Conservation (phyloP, 2,888 invertebrate species). For the Allolobophora icterica region DNA sequence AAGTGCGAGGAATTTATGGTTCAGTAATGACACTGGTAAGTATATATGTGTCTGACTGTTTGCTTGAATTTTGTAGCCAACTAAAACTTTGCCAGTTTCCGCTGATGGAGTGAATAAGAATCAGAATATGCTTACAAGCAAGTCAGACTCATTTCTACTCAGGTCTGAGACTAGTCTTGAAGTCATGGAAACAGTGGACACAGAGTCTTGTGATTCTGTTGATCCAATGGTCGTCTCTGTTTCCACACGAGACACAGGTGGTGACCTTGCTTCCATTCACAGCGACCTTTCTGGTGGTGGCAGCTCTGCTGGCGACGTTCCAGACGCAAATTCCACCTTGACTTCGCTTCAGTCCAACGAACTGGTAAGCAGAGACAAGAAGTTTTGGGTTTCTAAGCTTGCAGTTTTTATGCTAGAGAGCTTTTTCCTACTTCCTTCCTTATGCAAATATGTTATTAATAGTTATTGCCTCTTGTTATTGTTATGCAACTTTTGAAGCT, state of each 20-base stretch:
- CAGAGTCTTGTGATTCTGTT: background rate
- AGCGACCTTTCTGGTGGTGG: background rate
- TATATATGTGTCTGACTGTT: background rate
- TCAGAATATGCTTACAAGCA: background rate
- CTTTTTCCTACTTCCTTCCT: background rate
- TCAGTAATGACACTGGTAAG: background rate
- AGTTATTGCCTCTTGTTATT: background rate
- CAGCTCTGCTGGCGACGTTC: background rate
- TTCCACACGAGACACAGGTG: background rate
- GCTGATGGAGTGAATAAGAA: background rate
- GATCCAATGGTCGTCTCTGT: background rate
- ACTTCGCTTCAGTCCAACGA: background rate
- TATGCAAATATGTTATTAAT: background rate
- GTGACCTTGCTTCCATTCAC: slow-evolving; percentile 12
- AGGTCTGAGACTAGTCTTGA: background rate
- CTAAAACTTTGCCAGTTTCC: background rate
- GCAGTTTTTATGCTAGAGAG: background rate
- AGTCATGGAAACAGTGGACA: background rate
- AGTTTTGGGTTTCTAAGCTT: no score
- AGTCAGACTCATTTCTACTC: slow-evolving; percentile 32
- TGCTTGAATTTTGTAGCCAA: background rate
- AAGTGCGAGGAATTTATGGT: background rate
- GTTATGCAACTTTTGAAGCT: background rate
- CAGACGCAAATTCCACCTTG: slow-evolving; percentile 1
- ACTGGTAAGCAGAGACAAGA: background rate